phyloP scores from a whole-genome alignment of 2,797 vertebrate species.

The Tapera naevia region DNA sequence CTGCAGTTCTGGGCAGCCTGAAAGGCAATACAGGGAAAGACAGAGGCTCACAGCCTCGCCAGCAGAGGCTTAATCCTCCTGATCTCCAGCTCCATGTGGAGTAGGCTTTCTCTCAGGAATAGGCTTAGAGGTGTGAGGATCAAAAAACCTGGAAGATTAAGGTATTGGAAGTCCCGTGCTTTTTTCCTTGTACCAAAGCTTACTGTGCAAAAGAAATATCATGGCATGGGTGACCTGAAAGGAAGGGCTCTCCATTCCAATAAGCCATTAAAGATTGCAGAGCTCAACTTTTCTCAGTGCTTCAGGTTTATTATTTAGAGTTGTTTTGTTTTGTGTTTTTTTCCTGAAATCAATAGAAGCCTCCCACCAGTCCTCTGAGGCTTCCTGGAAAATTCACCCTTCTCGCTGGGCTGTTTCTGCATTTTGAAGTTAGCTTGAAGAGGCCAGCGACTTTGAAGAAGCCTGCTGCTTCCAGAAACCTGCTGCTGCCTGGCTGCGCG shows the following conservation, averaged over 20 bases:
- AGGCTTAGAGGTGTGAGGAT: not conserved
- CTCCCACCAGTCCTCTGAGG: not conserved
- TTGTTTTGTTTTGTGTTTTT: not conserved
- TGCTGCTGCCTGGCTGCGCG: fast-evolving
- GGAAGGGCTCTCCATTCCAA: not conserved
- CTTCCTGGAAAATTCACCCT: not conserved
- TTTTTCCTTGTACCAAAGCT: not conserved
- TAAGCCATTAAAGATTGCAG: not conserved
- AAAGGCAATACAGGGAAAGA: not conserved
- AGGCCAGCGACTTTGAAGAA: not conserved
- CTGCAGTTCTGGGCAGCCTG: not conserved
- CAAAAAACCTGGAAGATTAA: not conserved
- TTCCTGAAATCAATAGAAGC: not conserved
- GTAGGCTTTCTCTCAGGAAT: not conserved
- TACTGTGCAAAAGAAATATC: not conserved
- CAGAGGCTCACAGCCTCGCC: fast-evolving
- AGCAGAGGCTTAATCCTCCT: not conserved
- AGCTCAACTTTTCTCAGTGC: not conserved
- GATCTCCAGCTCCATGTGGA: not conserved
- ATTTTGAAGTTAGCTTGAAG: not conserved
- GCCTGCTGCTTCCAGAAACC: not conserved
- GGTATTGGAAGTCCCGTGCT: not conserved
- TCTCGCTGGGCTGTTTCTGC: not conserved
- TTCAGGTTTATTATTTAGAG: not conserved
- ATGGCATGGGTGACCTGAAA: not conserved